Conservation (phyloP, 2,113 vertebrate genomes). For the Hoplias malabaricus region DNA sequence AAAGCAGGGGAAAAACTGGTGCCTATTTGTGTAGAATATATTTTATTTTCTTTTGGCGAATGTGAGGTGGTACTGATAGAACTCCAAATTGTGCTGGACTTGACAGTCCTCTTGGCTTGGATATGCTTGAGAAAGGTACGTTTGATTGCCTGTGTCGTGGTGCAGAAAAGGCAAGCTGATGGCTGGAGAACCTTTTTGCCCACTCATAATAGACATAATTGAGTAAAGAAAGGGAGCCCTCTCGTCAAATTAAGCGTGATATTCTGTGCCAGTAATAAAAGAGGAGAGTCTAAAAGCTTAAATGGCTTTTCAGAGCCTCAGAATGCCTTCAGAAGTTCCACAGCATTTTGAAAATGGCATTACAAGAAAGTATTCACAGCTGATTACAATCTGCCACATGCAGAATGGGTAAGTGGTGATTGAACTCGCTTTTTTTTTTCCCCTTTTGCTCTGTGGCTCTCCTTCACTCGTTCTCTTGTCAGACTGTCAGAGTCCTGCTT, state of each 20-base stretch:
- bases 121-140: not conserved
- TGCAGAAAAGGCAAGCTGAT: constrained; percentile 4
- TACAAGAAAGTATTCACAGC: constrained; percentile 3
- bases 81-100: constrained; percentile 13
- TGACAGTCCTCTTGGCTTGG: not conserved
- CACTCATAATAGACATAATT: constrained; percentile 7
- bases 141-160: not conserved
- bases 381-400: constrained; percentile 18
- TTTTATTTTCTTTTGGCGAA: not conserved
- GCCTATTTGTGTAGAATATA: not conserved
- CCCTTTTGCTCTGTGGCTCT: not conserved
- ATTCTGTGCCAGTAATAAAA: not conserved
- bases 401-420: not conserved
- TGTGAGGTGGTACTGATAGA: not conserved
- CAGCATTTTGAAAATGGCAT: not conserved
- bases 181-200: not conserved
- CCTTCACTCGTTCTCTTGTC: not conserved
- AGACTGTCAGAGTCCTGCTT: not conserved
- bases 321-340: not conserved
- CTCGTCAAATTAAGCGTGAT: not conserved
- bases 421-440: not conserved
- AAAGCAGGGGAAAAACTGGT: not conserved
- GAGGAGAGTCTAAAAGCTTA: not conserved
- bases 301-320: constrained; percentile 9
- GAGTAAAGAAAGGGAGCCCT: not conserved